Evolutionary conservation across 2,888 invertebrate genomes (phyloP), one percentile per base, ranked within the genome.

Genomic region (Choristoneura rosaceana): DNA sequence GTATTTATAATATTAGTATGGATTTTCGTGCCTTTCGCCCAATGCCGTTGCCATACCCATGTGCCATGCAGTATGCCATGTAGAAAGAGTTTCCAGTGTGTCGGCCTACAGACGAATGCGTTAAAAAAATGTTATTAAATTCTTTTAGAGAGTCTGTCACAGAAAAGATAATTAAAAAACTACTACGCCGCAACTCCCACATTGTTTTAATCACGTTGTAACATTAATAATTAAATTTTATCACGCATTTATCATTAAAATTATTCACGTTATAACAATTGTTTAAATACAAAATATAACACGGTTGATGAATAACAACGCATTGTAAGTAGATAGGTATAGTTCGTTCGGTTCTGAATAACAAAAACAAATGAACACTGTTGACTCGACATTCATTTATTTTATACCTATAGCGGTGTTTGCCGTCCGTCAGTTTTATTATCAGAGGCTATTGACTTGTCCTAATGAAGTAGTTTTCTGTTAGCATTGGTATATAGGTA

Each of bases 241-340:
- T 63, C 41, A 47, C 17, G 17, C 17, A 50, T 62, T 61, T 61
- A 17, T 47, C 60, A 74, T 70, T 68, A 69, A 73, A 60, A 50
- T 38, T 45, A 73, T 70, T 71, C 65, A 73, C 64, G 67, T 25
- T 47, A 38, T 17, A 17, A 71, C 76, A 75, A 66, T 73, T 77
- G 77, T 75, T 59, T 64, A 77, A 76, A 76, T 50, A 73, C 61
- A 33, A 52, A 68, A 43, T 60, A 61, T 9, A 43, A 38, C 50
- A 58, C 8, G 25, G 58, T 8, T n/a, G 10, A 38, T 50, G 66
- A 55, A 62, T 34, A 71, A 66, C 43, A 66, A 33, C 8, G 38
- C 63, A 41, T 55, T 25, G 2, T 15, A n/a, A n/a, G n/a, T n/a
- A 52, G 9, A 25, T 66, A 65, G 52, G 59, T 71, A 71, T 25